A percentile compares a stretch with the other conserved stretches of the same genome.
Conservation (phyloP, 2,888 invertebrate species). For the Nemotelus nigrinus region DNA sequence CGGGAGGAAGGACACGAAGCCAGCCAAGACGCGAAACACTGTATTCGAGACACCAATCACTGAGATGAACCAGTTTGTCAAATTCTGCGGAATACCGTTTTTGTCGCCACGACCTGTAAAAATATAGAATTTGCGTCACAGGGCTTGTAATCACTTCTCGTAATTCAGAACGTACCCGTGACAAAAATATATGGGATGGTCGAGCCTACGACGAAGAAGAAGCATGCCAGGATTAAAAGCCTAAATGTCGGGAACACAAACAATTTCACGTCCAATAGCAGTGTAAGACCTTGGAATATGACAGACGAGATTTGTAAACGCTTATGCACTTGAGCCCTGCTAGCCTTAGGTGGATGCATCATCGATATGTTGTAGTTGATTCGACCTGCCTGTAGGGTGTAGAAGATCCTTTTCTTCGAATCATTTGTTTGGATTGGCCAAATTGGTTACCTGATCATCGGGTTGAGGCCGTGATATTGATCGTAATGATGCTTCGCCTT, state of each 20-base stretch:
- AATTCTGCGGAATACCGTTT: conserved; percentile 63
- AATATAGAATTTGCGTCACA: neutral
- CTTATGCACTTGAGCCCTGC: neutral
- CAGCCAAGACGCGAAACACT: conserved; percentile 60
- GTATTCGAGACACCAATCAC: conserved; percentile 80
- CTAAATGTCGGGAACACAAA: conserved; percentile 59
- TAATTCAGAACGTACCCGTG: conserved; percentile 51
- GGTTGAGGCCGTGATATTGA: neutral
- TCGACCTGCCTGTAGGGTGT: neutral
- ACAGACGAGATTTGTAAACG: conserved; percentile 56
- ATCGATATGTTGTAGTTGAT: conserved; percentile 29
- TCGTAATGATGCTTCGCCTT: neutral
- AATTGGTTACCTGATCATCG: conserved; percentile 2
- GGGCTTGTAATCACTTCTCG: neutral
- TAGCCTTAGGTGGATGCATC: conserved; percentile 4
- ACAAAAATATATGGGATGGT: conserved; percentile 82
- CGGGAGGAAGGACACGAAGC: conserved; percentile 57
- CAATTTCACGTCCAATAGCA: conserved; percentile 59
- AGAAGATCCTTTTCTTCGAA: too few species aligned
- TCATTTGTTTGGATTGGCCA: too few species aligned
- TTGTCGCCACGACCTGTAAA: conserved; percentile 65
- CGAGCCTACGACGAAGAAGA: conserved; percentile 79
- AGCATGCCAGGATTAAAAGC: conserved; percentile 66
- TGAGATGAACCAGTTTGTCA: conserved; percentile 71
- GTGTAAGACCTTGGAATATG: conserved; percentile 57